Base-by-base conservation (phyloP, 2,888 invertebrate genomes). In the Leucozona laternaria region DNA sequence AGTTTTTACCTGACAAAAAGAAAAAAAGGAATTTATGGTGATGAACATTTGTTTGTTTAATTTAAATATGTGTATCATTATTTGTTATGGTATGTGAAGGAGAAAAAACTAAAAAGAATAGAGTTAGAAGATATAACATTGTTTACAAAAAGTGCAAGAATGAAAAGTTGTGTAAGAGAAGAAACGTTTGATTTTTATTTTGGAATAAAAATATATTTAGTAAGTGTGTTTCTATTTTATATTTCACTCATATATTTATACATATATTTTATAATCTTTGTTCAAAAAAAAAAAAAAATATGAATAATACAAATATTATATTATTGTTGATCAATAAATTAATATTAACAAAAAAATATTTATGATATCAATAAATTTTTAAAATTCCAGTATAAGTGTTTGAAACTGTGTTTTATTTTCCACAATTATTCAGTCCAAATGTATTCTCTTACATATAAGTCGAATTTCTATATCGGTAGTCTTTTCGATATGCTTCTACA, bases 371-470 rank as follows among this genome's bases (percentile, higher is more conserved):
- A 91, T 91, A 90, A 91, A 90, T 91, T 91, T 91, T 91, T 90
- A 90, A 89, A 90, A 91, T 91, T 91, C 91, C 90, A 91, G 90
- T 90, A 91, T 90, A 91, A 90, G 89, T 89, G 87, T 90, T 91
- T 90, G 73, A 81, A 78, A 50, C 25, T 31, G 72, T 62, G 73
- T 86, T 73, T 86, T 75, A 75, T 78, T 81, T 66, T 2, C 8
- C 17, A 20, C 20, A 34, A 17, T 57, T 0, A 43, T 28, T 31
- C 1, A 8, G 31, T 31, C 31, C 31, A 31, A 31, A 7, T 31
- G 7, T 0, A 7, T 31, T 5, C 8, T 6, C 31, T 31, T 31
- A n/a, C n/a, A n/a, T n/a, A 1, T 31, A 8, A 5, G 5, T 8
- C 7, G 8, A 31, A 7, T 31, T 31, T 31, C 31, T 31, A 8